phyloP scores from a whole-genome alignment of 1,140 invertebrate genomes.

The Colletes gigas region DNA sequence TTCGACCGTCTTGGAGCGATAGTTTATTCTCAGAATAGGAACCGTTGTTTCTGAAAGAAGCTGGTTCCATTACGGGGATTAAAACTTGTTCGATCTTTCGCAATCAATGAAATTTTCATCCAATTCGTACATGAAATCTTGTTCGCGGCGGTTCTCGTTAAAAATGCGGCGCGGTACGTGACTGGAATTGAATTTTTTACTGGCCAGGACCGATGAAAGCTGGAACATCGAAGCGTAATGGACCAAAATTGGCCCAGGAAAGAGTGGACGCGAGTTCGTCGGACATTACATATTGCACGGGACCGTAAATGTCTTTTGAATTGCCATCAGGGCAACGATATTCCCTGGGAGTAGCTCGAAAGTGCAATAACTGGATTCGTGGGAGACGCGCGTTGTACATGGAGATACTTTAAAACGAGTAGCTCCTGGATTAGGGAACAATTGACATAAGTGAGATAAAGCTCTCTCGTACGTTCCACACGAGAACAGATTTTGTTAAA shows the following conservation, averaged over 20 bases:
- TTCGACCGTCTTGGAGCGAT: too few species aligned
- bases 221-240: not conserved
- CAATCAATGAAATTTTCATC: too few species aligned
- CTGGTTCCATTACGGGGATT: too few species aligned
- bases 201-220: not conserved
- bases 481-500: not conserved
- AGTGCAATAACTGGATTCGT: slow-evolving; percentile 11
- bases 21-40: too few species aligned
- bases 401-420: slow-evolving; percentile 8
- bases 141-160: too few species aligned
- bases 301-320: slow-evolving; percentile 16
- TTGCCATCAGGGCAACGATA: not conserved
- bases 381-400: not conserved
- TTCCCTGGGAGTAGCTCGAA: not conserved
- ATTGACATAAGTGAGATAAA: slow-evolving; percentile 19
- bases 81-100: too few species aligned
- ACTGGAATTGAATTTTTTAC: not conserved
- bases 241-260: not conserved
- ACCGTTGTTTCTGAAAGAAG: too few species aligned
- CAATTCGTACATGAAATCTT: not conserved
- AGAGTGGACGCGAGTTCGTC: not conserved
- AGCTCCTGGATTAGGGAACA: not conserved
- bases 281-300: not conserved
- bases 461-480: not conserved
- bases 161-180: too few species aligned